Evolutionary conservation across 2,113 vertebrate genomes (phyloP), one percentile per base, ranked within the genome.

Genomic region (Pica pica): DNA sequence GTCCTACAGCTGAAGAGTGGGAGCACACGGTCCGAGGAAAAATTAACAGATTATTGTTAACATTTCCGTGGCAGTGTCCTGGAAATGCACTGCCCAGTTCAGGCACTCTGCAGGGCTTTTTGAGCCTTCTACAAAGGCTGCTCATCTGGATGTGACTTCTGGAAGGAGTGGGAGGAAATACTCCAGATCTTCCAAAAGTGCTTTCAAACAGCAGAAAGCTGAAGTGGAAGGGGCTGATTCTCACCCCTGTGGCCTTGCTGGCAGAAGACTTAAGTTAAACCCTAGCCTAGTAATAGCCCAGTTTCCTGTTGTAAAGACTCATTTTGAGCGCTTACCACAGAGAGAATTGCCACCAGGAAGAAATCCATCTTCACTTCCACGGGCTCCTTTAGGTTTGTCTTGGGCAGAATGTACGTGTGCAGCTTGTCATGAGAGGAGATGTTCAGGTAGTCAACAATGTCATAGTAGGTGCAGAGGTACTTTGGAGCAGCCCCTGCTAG

Each of bases 401-500:
- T 98, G 6, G 98, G 98, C 37, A 98, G 96, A 20, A 97, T 69
- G 33, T 93, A 76, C 0, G 78, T 4, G 4, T 98, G 92, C n/a
- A 93, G n/a, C 12, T 93, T 50, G n/a, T 96, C 49, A 2, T 67
- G 41, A 10, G 89, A 64, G 9, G 97, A 97, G 30, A 98, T 10
- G 18, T 98, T 98, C 20, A 98, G 83, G 69, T 98, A 53, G 10
- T 96, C 71, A 4, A 96, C 80, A 7, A 99, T 93, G 31, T 87
- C 35, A 7, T 87, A 60, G 64, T 98, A 98, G 12, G 97, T 98
- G 91, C 98, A 99, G 86, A 87, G n/a, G n/a, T 90, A 52, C 22
- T 78, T 68, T 2, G 77, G 91, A 59, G 67, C 83, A 80, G 73
- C 77, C 73, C 81, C 96, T 74, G 89, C 87, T 65, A 30, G 57